Conservation (phyloP, 2,797 vertebrate species). For the Coluber constrictor region DNA sequence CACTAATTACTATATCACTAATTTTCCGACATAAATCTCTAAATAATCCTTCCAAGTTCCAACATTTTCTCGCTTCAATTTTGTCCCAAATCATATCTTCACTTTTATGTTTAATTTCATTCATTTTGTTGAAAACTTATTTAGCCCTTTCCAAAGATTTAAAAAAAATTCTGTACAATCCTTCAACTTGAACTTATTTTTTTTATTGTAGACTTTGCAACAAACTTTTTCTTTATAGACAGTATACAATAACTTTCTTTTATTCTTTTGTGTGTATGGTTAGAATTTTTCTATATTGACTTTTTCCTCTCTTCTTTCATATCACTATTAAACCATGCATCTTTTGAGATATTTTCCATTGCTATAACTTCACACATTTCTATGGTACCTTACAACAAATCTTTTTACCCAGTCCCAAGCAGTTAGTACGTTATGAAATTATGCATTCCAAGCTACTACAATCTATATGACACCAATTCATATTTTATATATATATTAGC, state of each 20-base stretch:
- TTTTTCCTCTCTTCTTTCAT: background rate
- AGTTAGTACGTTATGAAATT: background rate
- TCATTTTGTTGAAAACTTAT: background rate
- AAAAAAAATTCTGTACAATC: background rate
- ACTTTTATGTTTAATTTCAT: background rate
- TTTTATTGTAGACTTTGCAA: background rate
- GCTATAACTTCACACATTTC: background rate
- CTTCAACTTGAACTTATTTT: background rate
- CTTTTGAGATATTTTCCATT: background rate
- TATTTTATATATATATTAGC: no score
- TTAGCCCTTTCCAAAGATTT: background rate
- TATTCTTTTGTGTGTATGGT: background rate
- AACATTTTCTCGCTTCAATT: background rate
- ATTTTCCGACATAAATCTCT: background rate
- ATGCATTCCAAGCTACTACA: no score
- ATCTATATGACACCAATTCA: no score
- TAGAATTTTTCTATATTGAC: background rate
- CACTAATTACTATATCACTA: background rate
- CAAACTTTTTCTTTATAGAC: background rate
- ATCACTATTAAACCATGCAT: background rate
- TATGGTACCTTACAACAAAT: background rate
- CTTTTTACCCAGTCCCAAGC: background rate
- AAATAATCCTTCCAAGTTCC: background rate
- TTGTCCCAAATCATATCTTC: background rate
- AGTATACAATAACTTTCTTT: background rate